Evolutionary conservation across 53 echinoderm and acorn worm genomes (phyloP).

Genomic region (Apostichopus leukothele): DNA sequence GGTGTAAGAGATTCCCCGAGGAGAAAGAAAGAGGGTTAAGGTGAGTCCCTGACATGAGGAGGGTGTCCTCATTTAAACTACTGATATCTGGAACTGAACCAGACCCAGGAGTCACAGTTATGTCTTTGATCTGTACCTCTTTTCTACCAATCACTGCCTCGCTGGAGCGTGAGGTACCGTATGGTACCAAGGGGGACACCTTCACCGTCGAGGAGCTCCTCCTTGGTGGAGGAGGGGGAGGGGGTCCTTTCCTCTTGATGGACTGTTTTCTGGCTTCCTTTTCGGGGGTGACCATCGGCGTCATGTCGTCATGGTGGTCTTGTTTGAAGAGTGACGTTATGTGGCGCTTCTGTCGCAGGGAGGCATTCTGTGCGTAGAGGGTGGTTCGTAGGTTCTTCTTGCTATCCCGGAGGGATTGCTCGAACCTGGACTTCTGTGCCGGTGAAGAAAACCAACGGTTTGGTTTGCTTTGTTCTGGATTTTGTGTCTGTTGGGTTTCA

Average conservation of each 20-base stretch:
- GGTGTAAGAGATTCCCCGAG: conserved; percentile 14
- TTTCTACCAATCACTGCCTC: neutral
- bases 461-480: conserved; percentile 6
- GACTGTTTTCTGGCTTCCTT: conserved; percentile 76
- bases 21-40: neutral
- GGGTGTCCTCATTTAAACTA: conserved; percentile 9
- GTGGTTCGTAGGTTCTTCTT: conserved; percentile 67
- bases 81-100: conserved; percentile 31
- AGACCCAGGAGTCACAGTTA: neutral
- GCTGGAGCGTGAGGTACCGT: conserved; percentile 13
- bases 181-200: conserved; percentile 35
- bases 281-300: conserved; percentile 87
- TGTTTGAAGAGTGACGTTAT: conserved; percentile 72
- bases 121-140: conserved; percentile 34
- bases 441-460: conserved; percentile 60
- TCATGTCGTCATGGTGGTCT: conserved; percentile 80
- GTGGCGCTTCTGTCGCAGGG: conserved; percentile 50
- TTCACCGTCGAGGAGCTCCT: conserved; percentile 59
- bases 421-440: conserved; percentile 72
- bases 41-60: neutral
- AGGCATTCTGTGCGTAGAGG: conserved; percentile 54
- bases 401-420: conserved; percentile 58
- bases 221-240: conserved; percentile 86
- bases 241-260: conserved; percentile 70
- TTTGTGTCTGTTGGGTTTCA: conserved; percentile 25